Evolutionary conservation across 2,113 vertebrate genomes (phyloP), one percentile per base, ranked within the genome.

Genomic region (Sebastes fasciatus): DNA sequence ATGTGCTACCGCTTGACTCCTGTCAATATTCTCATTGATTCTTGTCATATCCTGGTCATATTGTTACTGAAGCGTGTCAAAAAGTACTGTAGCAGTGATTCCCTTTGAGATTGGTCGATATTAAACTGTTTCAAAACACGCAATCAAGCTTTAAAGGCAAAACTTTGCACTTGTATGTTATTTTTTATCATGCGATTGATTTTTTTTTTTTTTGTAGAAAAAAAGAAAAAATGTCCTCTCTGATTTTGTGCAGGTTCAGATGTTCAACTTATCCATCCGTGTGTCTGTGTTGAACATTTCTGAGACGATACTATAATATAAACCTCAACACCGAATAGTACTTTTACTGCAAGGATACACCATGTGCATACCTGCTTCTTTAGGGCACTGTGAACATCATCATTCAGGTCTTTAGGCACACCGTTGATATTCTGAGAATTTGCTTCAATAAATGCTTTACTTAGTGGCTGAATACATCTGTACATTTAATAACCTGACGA

Each of bases 71-170:
- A 86, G 48, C 10, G 54, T 74, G 61, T 87, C 84, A 72, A 72
- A 62, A 83, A 46, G 90, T 92, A 94, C 92, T 93, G 93, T 94
- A 92, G 93, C 91, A 93, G 85, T 69, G 51, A 88, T 85, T 90
- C 92, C 88, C 88, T 92, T 94, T 91, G 66, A 92, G 77, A 80
- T 75, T 76, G 71, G 80, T 80, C 61, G 23, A 77, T 74, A 63
- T 77, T 61, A 42, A 86, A 88, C 71, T 65, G 65, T 87, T 87
- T 87, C 9, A 72, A 84, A 84, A 90, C 34, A 78, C 34, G 14
- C 87, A 91, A 86, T 88, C 74, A 69, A 90, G 87, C 89, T 91
- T 93, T 92, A 93, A 90, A 80, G 70, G 82, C 83, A 74, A 73
- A 77, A 83, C 65, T 92, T 93, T 94, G 90, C 91, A 91, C 92